phyloP scores from a whole-genome alignment of 1,140 invertebrate genomes.

The Yoshiicerus persimilis region DNA sequence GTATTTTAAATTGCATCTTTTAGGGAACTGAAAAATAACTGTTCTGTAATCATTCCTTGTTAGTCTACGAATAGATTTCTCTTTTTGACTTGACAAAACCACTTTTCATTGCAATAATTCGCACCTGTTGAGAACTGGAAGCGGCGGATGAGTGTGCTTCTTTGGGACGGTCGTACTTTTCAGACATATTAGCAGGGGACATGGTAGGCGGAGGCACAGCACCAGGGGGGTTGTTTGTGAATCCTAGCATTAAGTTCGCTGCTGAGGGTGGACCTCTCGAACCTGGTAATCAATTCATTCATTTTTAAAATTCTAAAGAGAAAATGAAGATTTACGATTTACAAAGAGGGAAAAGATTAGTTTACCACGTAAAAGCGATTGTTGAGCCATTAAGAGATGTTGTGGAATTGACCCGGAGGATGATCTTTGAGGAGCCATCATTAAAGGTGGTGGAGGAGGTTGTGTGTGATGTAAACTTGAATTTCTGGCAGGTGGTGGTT shows the following conservation, averaged over 20 bases:
- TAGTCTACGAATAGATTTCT: background rate
- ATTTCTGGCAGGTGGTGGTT: constrained; percentile 58
- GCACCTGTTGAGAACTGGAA: constrained; percentile 39
- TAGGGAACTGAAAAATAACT: too few species aligned
- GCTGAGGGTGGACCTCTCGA: constrained; percentile 29
- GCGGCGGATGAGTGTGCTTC: constrained; percentile 45
- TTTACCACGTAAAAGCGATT: constrained; percentile 57
- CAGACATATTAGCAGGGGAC: constrained; percentile 41
- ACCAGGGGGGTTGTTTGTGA: constrained; percentile 46
- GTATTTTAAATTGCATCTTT: too few species aligned
- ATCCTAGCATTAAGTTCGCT: constrained; percentile 44
- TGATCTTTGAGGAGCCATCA: constrained; percentile 55
- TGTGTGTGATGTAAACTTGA: constrained; percentile 53
- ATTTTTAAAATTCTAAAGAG: background rate
- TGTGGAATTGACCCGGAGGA: constrained; percentile 54
- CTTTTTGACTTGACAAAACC: background rate
- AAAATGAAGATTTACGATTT: background rate
- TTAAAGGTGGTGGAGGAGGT: constrained; percentile 59
- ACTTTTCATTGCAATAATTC: background rate
- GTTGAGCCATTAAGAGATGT: constrained; percentile 64
- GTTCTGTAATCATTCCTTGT: too few species aligned
- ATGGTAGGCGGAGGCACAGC: constrained; percentile 45
- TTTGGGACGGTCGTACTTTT: constrained; percentile 48
- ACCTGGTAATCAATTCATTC: constrained; percentile 29
- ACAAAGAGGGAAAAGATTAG: background rate